phyloP scores from a whole-genome alignment of 2,888 invertebrate species.

The Flexamia atlantica region DNA sequence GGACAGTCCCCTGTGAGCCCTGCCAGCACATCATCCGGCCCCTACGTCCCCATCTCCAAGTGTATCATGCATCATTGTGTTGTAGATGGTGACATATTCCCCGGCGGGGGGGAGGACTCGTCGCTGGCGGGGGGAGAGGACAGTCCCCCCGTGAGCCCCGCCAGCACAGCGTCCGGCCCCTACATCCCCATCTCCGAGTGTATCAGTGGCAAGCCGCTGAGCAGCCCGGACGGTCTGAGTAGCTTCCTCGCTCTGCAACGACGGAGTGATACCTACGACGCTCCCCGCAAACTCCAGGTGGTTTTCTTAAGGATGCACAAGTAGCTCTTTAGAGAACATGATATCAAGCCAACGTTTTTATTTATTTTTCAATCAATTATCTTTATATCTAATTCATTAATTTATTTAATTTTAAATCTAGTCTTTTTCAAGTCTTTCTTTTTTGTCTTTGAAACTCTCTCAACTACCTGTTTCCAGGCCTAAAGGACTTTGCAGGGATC shows the following conservation, averaged over 20 bases:
- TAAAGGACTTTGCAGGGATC: too few relatives aligned
- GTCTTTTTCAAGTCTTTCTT: too few relatives aligned
- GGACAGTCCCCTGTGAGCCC: conserved; percentile 79
- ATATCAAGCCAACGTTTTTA: too few relatives aligned
- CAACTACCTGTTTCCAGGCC: too few relatives aligned
- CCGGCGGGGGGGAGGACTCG: conserved; percentile 40
- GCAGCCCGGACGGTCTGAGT: conserved; percentile 68
- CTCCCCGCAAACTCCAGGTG: conserved; percentile 70
- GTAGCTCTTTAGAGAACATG: too few relatives aligned
- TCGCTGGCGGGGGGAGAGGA: conserved; percentile 75
- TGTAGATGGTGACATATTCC: conserved; percentile 64
- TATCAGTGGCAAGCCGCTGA: conserved; percentile 83
- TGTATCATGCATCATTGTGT: conserved; percentile 81
- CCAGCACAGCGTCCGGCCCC: conserved; percentile 83
- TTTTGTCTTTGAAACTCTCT: too few relatives aligned
- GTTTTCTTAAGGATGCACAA: too few relatives aligned
- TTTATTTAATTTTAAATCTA: too few relatives aligned
- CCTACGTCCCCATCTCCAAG: conserved; percentile 95
- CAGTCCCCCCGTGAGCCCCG: conserved; percentile 81
- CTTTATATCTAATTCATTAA: too few relatives aligned
- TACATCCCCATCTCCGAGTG: conserved; percentile 97
- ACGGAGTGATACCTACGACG: conserved; percentile 71
- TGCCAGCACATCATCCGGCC: conserved; percentile 82
- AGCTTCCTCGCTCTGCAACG: conserved; percentile 65
- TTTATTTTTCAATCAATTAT: too few relatives aligned